phyloP scores from a whole-genome alignment of 2,113 vertebrate species.

The Neomonachus schauinslandi region DNA sequence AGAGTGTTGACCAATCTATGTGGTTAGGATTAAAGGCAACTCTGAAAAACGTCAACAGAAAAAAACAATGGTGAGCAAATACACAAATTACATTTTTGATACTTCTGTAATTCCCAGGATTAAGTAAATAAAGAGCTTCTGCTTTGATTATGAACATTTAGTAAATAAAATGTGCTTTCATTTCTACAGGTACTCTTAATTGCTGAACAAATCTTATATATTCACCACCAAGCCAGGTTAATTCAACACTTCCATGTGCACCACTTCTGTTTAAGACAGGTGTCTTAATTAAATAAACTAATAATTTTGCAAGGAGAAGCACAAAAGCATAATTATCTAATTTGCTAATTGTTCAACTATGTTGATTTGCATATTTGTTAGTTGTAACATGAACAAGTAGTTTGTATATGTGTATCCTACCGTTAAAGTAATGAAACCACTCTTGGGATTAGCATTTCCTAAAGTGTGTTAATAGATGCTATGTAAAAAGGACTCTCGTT shows the following conservation, averaged over 20 bases:
- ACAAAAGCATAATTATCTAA: conserved; percentile 72
- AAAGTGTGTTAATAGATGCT: conserved; percentile 23
- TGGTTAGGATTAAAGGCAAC: neutral
- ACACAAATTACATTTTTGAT: neutral
- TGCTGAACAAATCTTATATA: conserved; percentile 3
- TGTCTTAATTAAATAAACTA: conserved; percentile 77
- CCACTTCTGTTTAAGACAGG: conserved; percentile 59
- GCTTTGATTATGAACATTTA: neutral
- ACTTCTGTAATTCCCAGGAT: neutral
- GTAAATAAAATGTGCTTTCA: conserved; percentile 39
- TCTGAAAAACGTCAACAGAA: neutral
- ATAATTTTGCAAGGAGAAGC: conserved; percentile 72
- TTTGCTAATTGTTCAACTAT: conserved; percentile 68
- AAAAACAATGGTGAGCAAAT: neutral
- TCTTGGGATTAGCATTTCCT: conserved; percentile 43
- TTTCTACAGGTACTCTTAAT: conserved; percentile 22
- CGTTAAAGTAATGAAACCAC: conserved; percentile 22
- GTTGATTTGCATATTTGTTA: conserved; percentile 67
- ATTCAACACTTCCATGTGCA: conserved; percentile 22
- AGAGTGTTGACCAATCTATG: neutral
- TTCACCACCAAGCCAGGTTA: conserved; percentile 14
- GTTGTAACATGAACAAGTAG: conserved; percentile 53
- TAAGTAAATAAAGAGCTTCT: neutral
- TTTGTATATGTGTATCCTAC: conserved; percentile 32
- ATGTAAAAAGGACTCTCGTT: neutral